Evolutionary conservation across 2,888 invertebrate species (phyloP), one percentile per base, ranked within the genome.

Genomic region (Ptychoptera albimana): DNA sequence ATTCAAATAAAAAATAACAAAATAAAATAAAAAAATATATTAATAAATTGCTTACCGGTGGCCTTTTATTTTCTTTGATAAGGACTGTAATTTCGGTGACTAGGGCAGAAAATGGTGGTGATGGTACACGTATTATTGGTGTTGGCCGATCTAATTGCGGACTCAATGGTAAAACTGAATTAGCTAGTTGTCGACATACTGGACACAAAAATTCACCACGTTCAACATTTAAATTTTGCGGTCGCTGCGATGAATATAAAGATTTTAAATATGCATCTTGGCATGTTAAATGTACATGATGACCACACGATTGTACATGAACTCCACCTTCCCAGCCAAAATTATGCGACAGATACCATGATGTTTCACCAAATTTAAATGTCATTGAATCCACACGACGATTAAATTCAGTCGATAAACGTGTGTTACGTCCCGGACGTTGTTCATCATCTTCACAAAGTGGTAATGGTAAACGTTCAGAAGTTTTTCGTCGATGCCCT

Each of bases 271-370:
- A 98, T 0, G 89, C 80, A 60, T 83, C 82, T 57, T 93, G 79
- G 64, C 98, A 98, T 60, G 87, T 85, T 55, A 94, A 73, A 69
- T 98, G 97, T 47, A 97, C 75, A 66, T 92, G 89, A 68, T 98
- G 98, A 0, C 97, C 96, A 69, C 97, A 97, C 2, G 94, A 88
- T 65, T 87, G 86, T 43, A 91, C 86, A 64, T 88, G 84, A 43
- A 94, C 87, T 44, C 94, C 94, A 50, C 88, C 87, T 64, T 87
- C 86, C 79, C 85, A 87, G 4, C 87, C 86, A 54, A 82, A 74
- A 60, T 82, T 84, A 46, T 87, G 75, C 2, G 82, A 77, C 35
- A 82, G 62, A 57, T 83, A 72, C 85, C 84, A 87, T 1, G 84
- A 84, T 55, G 77, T 74, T 61, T 82, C 81, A 55, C 77, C 81